Conservation (phyloP, 2,888 invertebrate species). For the Venusia cambrica region DNA sequence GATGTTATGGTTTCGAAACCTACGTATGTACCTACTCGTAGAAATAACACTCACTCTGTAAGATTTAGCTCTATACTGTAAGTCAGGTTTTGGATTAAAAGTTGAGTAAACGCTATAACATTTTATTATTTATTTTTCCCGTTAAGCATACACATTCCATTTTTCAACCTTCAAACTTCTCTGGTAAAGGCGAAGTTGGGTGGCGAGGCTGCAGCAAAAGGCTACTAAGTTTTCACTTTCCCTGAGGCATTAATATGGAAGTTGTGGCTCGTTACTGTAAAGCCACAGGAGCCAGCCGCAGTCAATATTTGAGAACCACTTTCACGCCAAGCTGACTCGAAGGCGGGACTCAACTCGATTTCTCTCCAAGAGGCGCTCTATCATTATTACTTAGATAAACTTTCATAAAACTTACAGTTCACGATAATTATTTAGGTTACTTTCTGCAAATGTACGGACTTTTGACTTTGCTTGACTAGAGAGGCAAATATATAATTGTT, state of each 20-base stretch:
- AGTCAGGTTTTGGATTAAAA: constrained; percentile 16
- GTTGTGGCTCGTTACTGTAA: constrained; percentile 15
- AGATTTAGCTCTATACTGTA: too few relatives aligned
- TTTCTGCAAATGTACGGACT: too few relatives aligned
- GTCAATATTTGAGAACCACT: constrained; percentile 23
- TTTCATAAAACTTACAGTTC: constrained; percentile 36
- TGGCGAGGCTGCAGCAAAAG: constrained; percentile 17
- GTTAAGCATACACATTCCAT: too few relatives aligned
- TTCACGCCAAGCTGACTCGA: constrained; percentile 19
- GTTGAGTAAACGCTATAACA: background rate
- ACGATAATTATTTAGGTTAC: too few relatives aligned
- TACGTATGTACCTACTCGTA: too few relatives aligned
- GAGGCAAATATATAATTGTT: too few relatives aligned
- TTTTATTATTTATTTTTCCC: background rate
- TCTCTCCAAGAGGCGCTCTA: constrained; percentile 46
- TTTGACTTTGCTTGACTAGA: too few relatives aligned
- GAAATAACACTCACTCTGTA: too few relatives aligned
- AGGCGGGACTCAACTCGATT: constrained; percentile 48
- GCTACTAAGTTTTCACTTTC: constrained; percentile 24
- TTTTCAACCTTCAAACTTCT: too few relatives aligned
- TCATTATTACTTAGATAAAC: constrained; percentile 52
- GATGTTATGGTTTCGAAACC: too few relatives aligned
- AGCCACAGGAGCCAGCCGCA: constrained; percentile 13
- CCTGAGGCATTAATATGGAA: constrained; percentile 21
- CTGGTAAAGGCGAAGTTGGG: constrained; percentile 15